Conservation (phyloP, 2,797 vertebrate species). For the Triplophysa yarkandensis region DNA sequence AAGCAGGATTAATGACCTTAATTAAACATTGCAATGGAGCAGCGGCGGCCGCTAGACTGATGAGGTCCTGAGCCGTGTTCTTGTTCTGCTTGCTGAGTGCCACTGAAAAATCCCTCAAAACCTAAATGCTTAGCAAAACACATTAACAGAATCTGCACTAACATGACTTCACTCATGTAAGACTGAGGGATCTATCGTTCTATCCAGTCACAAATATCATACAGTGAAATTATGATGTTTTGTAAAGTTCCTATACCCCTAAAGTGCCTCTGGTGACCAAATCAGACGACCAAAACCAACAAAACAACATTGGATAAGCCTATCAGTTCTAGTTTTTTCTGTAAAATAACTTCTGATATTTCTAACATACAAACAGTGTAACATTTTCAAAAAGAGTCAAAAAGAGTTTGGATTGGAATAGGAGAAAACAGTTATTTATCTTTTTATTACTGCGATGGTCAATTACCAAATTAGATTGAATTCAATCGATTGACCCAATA, state of each 20-base stretch:
- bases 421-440: no score
- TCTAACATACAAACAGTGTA: no score
- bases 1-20: conserved; percentile 48
- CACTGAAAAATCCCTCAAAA: conserved; percentile 20
- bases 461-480: no score
- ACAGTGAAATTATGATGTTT: not conserved
- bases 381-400: no score
- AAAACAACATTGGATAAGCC: not conserved
- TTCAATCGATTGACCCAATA: no score
- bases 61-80: conserved; percentile 10
- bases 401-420: no score
- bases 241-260: not conserved
- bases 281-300: not conserved
- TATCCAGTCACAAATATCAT: not conserved
- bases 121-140: not conserved
- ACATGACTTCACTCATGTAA: conserved; percentile 8
- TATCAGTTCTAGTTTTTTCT: no score
- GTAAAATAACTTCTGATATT: no score
- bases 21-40: conserved; percentile 48
- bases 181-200: not conserved
- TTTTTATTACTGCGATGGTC: no score
- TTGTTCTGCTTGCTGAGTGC: conserved; percentile 16
- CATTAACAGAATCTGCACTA: conserved; percentile 15
- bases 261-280: not conserved
- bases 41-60: conserved; percentile 13